Percentiles rank a stretch among this genome's conserved stretches.
Conservation (phyloP, 2,888 invertebrate genomes). For the Dolichopus griseipennis region DNA sequence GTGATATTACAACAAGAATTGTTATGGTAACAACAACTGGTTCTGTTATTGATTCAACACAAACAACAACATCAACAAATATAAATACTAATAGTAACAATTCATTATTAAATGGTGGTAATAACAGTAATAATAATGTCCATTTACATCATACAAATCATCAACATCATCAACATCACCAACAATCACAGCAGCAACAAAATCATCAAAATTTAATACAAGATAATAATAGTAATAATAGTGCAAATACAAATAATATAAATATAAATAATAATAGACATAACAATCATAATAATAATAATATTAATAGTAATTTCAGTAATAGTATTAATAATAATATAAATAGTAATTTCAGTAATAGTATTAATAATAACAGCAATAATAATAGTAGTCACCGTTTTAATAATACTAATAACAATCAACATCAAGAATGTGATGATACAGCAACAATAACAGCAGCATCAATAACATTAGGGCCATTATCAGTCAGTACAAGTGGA, state of each 20-base stretch:
- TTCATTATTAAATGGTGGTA: slow-evolving; percentile 10
- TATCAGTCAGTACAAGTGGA: slow-evolving; percentile 17
- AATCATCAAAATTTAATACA: slow-evolving; percentile 25
- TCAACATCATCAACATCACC: too few species aligned
- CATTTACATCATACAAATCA: slow-evolving; percentile 20
- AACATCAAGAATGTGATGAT: slow-evolving; percentile 22
- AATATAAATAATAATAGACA: slow-evolving; percentile 18
- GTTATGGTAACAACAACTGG: slow-evolving; percentile 26
- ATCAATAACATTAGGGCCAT: slow-evolving; percentile 22
- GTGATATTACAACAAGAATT: too few species aligned
- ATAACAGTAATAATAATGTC: slow-evolving; percentile 19
- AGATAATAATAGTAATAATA: slow-evolving; percentile 20
- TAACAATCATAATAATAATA: slow-evolving; percentile 18
- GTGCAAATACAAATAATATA: slow-evolving; percentile 19
- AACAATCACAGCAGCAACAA: too few species aligned
- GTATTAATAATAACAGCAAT: slow-evolving; percentile 11
- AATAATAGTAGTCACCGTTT: slow-evolving; percentile 2
- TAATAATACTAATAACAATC: slow-evolving; percentile 13
- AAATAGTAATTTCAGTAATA: neutral
- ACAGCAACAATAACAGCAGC: slow-evolving; percentile 25
- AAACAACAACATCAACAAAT: too few species aligned
- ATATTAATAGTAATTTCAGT: slow-evolving; percentile 5
- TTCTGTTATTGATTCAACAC: neutral
- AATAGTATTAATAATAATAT: neutral
- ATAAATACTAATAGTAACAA: too few species aligned